These are phyloP conservation scores for Dasyurus viverrinus DNA, from an alignment of 2,113 vertebrate species.

Conservation along the genomic window DNA sequence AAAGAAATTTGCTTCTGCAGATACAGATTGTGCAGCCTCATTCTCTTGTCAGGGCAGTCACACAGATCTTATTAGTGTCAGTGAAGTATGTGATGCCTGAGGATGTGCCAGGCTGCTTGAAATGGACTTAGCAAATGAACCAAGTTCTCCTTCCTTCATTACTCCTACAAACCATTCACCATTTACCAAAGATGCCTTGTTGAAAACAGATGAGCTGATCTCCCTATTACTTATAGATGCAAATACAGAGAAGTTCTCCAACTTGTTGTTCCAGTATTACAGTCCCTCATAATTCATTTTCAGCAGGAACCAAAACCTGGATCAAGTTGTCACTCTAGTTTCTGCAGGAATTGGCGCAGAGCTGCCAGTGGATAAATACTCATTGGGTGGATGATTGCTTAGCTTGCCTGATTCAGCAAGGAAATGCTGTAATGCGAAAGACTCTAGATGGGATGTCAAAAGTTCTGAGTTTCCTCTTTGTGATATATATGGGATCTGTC, in stretches of 20 bases:
- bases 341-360: not conserved
- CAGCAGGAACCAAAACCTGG: not conserved
- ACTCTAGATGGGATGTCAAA: not conserved
- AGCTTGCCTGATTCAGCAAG: not conserved
- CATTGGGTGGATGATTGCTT: not conserved
- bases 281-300: not conserved
- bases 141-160: constrained; percentile 30
- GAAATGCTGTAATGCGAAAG: not conserved
- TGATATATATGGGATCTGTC: not conserved
- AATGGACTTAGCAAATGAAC: constrained; percentile 63
- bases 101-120: constrained; percentile 54
- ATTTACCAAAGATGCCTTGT: fast-evolving
- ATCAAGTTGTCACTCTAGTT: constrained; percentile 59
- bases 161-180: constrained; percentile 10
- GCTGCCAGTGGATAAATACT: not conserved
- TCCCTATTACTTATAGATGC: not conserved
- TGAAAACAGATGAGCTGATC: constrained; percentile 27
- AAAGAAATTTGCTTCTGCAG: not conserved
- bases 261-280: fast-evolving
- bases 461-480: not conserved
- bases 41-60: constrained; percentile 63
- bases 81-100: constrained; percentile 74
- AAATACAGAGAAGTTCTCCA: not conserved
- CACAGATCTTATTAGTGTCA: constrained; percentile 75
- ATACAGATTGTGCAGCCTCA: constrained; percentile 55